Percentiles rank a stretch among this genome's conserved stretches.
Conservation (phyloP, 2,797 vertebrate species). For the Macroramphosus scolopax region DNA sequence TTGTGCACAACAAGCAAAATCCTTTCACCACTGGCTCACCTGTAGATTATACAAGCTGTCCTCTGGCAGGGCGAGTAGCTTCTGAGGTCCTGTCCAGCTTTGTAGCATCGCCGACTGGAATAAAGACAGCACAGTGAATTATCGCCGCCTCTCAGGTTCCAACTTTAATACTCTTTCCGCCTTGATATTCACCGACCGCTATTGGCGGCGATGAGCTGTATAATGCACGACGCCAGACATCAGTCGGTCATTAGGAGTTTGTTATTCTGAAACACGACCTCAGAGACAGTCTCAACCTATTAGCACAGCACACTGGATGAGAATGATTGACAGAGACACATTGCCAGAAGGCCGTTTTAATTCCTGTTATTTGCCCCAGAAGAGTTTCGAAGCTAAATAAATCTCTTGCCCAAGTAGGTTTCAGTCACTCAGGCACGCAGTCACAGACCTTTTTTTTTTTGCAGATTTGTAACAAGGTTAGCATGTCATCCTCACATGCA, state of each 20-base stretch:
- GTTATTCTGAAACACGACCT: slow-evolving; percentile 69
- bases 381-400: slow-evolving; percentile 70
- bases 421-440: slow-evolving; percentile 37
- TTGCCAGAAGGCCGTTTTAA: slow-evolving; percentile 69
- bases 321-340: slow-evolving; percentile 76
- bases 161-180: slow-evolving; percentile 15
- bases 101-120: slow-evolving; percentile 78
- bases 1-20: no score
- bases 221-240: slow-evolving; percentile 44
- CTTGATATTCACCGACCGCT: slow-evolving; percentile 26
- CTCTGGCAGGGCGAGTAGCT: slow-evolving; percentile 93
- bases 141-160: slow-evolving; percentile 6
- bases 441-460: slow-evolving; percentile 35
- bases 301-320: slow-evolving; percentile 59
- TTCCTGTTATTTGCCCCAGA: slow-evolving; percentile 74
- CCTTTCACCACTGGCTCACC: slow-evolving; percentile 73
- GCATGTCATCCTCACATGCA: no score
- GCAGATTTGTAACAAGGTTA: slow-evolving; percentile 33
- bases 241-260: slow-evolving; percentile 57
- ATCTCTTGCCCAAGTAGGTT: slow-evolving; percentile 59
- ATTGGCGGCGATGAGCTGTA: slow-evolving; percentile 33
- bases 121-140: no score
- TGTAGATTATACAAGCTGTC: slow-evolving; percentile 95
- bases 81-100: slow-evolving; percentile 90
- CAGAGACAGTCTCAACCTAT: slow-evolving; percentile 68